Evolutionary conservation across 2,113 vertebrate genomes (phyloP).

Genomic region (Gallinago paraguaiae): DNA sequence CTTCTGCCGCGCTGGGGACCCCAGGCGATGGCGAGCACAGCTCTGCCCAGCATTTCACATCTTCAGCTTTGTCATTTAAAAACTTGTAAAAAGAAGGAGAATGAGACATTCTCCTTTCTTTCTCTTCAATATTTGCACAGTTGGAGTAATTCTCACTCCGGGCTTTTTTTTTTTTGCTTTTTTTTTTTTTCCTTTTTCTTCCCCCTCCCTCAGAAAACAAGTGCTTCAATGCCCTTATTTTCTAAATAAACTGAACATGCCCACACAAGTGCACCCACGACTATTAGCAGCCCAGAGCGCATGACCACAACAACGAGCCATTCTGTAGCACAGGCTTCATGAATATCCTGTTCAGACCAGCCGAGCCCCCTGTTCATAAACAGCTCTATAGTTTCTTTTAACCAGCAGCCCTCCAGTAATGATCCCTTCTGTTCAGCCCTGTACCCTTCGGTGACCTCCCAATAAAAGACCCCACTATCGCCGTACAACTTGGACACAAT

Average conservation of each 20-base stretch:
- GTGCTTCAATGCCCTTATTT: conserved; percentile 68
- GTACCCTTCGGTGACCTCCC: conserved; percentile 58
- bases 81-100: conserved; percentile 21
- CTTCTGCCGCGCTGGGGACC: conserved; percentile 8
- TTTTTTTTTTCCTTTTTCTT: neutral
- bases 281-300: conserved; percentile 42
- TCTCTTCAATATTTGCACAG: conserved; percentile 56
- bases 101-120: conserved; percentile 22
- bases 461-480: conserved; percentile 59
- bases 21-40: neutral
- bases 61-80: conserved; percentile 46
- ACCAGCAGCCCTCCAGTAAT: conserved; percentile 52
- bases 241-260: conserved; percentile 68
- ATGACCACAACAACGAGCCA: conserved; percentile 58
- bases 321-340: conserved; percentile 32
- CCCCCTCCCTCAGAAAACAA: conserved; percentile 29
- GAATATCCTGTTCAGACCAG: conserved; percentile 63
- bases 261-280: conserved; percentile 65
- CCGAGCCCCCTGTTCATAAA: conserved; percentile 44
- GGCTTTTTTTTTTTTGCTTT: neutral
- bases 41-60: neutral
- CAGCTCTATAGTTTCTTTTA: conserved; percentile 55
- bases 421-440: neutral
- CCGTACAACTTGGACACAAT: conserved; percentile 13
- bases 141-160: conserved; percentile 37